Evolutionary conservation across 1,140 invertebrate species (phyloP).

Genomic region (Eriocheir sinensis): DNA sequence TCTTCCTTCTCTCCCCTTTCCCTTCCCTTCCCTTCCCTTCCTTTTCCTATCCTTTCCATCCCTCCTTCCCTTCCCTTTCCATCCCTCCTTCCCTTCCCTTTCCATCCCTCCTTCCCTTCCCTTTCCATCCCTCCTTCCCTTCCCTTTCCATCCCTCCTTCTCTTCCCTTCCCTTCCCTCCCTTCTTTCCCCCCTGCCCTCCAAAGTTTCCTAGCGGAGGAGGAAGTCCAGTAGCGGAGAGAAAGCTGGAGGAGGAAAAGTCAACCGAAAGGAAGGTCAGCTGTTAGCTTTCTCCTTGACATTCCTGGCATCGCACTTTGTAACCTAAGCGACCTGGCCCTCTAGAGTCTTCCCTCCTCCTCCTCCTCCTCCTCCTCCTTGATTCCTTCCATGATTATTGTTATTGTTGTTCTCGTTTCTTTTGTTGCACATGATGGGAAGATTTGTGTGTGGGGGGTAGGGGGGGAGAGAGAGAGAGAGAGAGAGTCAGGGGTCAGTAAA

Average conservation of each 20-base stretch:
- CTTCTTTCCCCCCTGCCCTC: background rate
- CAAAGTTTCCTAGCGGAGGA: background rate
- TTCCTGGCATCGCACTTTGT: background rate
- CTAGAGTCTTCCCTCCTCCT: background rate
- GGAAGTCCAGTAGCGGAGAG: background rate
- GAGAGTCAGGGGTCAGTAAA: too few relatives aligned
- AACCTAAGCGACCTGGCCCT: background rate
- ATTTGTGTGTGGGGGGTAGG: too few relatives aligned
- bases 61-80: background rate
- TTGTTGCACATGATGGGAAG: background rate
- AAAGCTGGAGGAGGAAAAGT: background rate
- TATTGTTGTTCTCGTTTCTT: background rate
- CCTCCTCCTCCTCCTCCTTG: background rate
- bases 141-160: background rate
- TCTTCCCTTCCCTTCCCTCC: background rate
- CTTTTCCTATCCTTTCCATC: background rate
- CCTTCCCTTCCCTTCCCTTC: background rate
- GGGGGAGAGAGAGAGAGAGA: too few relatives aligned
- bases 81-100: background rate
- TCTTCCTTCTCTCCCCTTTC: background rate
- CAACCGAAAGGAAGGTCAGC: background rate
- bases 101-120: background rate
- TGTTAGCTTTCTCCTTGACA: background rate
- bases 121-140: background rate
- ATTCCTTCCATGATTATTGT: background rate